phyloP scores from a whole-genome alignment of 2,113 vertebrate genomes.

The Craseonycteris thonglongyai region DNA sequence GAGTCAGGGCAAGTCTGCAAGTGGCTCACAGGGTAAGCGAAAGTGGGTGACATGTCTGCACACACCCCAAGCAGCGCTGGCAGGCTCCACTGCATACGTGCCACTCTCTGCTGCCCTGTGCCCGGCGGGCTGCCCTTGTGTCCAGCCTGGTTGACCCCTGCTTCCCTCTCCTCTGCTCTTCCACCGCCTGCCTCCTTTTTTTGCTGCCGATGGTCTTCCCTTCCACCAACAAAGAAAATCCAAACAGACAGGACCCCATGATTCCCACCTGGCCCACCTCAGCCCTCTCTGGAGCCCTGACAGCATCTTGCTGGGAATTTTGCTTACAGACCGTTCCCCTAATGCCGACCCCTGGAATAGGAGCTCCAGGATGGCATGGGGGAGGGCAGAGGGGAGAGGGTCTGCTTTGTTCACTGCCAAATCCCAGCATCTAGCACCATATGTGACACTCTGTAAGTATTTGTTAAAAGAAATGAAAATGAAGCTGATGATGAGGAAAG shows the following conservation, averaged over 20 bases:
- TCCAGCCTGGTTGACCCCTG: no score
- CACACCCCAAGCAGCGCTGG: fast-evolving
- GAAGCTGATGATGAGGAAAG: not conserved
- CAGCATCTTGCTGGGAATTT: not conserved
- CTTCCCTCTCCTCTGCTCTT: not conserved
- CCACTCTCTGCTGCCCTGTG: not conserved
- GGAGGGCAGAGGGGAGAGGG: not conserved
- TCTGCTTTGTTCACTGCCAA: not conserved
- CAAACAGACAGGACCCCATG: not conserved
- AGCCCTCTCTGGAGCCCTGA: not conserved
- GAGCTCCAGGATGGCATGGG: not conserved
- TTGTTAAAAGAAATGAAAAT: not conserved
- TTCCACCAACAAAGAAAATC: not conserved
- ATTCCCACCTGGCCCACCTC: not conserved
- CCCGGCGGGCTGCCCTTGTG: not conserved
- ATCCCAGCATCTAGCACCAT: not conserved
- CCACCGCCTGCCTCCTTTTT: not conserved
- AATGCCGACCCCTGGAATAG: not conserved
- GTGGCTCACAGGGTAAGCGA: not conserved
- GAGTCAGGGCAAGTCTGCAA: not conserved
- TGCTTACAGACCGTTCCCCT: not conserved
- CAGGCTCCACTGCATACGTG: no score
- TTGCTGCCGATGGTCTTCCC: not conserved
- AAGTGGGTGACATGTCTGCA: not conserved
- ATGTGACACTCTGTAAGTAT: not conserved